A percentile compares a stretch with the other conserved stretches of the same genome.
These are phyloP conservation scores for Pheosia tremula DNA, from an alignment of 2,888 invertebrate genomes.

Conservation along the genomic window DNA sequence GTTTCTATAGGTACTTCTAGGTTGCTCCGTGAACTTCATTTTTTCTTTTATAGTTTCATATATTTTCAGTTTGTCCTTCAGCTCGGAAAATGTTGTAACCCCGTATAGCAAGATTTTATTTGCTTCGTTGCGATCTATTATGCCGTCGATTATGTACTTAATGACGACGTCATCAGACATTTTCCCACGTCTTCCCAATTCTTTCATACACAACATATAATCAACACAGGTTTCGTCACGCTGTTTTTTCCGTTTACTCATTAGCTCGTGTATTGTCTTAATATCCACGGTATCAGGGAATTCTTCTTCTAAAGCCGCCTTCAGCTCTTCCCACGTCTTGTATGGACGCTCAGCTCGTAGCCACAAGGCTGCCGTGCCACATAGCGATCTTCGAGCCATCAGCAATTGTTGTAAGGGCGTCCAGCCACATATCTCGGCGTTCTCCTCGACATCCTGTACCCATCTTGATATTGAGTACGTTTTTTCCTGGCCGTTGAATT, in stretches of 20 bases:
- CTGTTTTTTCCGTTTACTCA: conserved; percentile 13
- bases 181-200: conserved; percentile 19
- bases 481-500: conserved; percentile 11
- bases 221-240: conserved; percentile 17
- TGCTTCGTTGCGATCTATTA: conserved; percentile 13
- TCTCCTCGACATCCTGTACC: conserved; percentile 9
- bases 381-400: conserved; percentile 14
- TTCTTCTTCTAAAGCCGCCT: conserved; percentile 6
- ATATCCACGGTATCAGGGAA: conserved; percentile 12
- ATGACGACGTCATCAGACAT: conserved; percentile 34
- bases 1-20: not conserved
- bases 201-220: conserved; percentile 30
- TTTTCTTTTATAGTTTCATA: conserved; percentile 22
- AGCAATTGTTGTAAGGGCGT: conserved; percentile 15
- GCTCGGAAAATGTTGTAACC: conserved; percentile 19
- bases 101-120: conserved; percentile 36
- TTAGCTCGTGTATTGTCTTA: conserved; percentile 12
- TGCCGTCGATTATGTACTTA: conserved; percentile 37
- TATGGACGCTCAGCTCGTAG: conserved; percentile 6
- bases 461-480: conserved; percentile 8
- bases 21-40: not conserved
- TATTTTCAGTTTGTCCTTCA: conserved; percentile 32
- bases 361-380: conserved; percentile 18
- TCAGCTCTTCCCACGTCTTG: conserved; percentile 11
- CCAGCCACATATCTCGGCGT: conserved; percentile 18